Evolutionary conservation across 2,888 invertebrate species (phyloP), one percentile per base, ranked within the genome.

Genomic region (Campoplex nolae): DNA sequence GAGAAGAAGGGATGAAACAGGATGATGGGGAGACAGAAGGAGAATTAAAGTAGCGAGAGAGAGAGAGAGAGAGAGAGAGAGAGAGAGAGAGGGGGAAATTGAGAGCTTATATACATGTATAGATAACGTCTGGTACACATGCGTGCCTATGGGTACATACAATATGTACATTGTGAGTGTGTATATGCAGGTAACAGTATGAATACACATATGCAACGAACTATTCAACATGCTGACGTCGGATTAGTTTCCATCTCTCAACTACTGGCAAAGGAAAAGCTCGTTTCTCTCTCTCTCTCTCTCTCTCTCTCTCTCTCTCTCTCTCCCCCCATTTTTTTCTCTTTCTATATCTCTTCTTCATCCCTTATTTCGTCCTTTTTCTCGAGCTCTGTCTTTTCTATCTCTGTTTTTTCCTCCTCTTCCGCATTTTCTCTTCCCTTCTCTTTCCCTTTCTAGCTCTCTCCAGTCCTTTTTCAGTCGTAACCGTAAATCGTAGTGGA

Each of bases 171-270:
- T 38, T 62, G 75, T 76, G 18, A 8, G 16, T 3, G 3, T 73
- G 3, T 45, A 9, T 70, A 54, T 65, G 54, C 45, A 8, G 76
- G 75, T 56, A 4, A 68, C 65, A 80, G 28, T 35, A 48, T 70
- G 35, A 32, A 48, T 58, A 38, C 23, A 42, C 42, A n/a, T 82
- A 75, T 73, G 65, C 65, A 71, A 48, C 35, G 51, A 70, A 71
- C 71, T 70, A 78, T 84, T 82, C 74, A 87, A 87, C 87, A 87
- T 84, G 87, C 87, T 87, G 87, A 87, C 87, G 87, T 87, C 78
- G 84, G 87, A 87, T 87, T 87, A 81, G 87, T 87, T 82, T 87
- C 82, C 81, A 87, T 84, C 82, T 81, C 78, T 84, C 84, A 84
- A 82, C 82, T 78, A 81, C 77, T 68, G 56, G 42, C 48, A 80